Base-by-base conservation (phyloP, 2,113 vertebrate genomes). In the Bothrops jararaca region DNA sequence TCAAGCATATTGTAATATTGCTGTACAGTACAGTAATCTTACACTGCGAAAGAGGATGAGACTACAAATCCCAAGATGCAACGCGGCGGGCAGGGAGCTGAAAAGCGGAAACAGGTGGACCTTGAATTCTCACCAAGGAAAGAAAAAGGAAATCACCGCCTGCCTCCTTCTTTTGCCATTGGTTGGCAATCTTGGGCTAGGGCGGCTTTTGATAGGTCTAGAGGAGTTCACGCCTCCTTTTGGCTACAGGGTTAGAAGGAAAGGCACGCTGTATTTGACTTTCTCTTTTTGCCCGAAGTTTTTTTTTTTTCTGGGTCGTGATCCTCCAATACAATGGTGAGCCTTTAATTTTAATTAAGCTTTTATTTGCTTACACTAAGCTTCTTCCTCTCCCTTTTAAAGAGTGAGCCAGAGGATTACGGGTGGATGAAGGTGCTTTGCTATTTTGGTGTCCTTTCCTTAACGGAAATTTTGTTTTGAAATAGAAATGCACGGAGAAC, bases 1-100 rank as follows among this genome's bases (percentile, higher is more conserved):
- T 1, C 74, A 9, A 80, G 74, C 34, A 80, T 80, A 15, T 69
- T 69, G 5, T 34, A 80, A 80, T 4, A 22, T 80, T 80, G 18
- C 34, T 10, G 34, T 22, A 39, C 34, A 3, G 34, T 80, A 39
- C 34, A 22, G 18, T 4, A 42, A 80, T 42, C 34, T 22, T 22
- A 13, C 74, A 39, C 18, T 5, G 34, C 18, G 7, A 22, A 22
- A 1, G 24, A 11, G 6, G 12, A 4, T 2, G 4, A 53, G 64
- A 93, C 95, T 94, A 89, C 96, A 93, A 93, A 39, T 94, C 96
- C 96, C 94, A 50, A 29, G 13, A 93, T 94, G 93, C 96, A 94
- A 18, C 85, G 88, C 87, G 88, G 0, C 52, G 0, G 4, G 8
- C 90, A 92, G 94, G 92, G n/a, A 1, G 26, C 45, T 42, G 45